phyloP scores from a whole-genome alignment of 2,797 vertebrate genomes.

The Gallinago nigripennis region DNA sequence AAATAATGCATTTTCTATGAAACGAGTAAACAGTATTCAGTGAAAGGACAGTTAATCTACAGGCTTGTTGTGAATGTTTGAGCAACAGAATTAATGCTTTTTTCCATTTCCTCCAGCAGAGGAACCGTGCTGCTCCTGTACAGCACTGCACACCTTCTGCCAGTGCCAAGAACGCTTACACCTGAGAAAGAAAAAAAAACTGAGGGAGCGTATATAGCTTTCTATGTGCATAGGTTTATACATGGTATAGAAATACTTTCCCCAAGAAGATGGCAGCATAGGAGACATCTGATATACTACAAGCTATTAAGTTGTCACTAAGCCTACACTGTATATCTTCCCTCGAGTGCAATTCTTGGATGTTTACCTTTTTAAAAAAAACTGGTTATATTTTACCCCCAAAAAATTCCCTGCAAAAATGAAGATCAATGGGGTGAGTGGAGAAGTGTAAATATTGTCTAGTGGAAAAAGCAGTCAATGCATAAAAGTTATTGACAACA shows the following conservation, averaged over 20 bases:
- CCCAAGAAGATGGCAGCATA: conserved; percentile 38
- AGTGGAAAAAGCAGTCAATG: conserved; percentile 47
- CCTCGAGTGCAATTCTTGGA: conserved; percentile 37
- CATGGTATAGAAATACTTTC: conserved; percentile 15
- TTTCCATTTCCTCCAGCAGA: conserved; percentile 14
- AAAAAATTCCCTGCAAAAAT: conserved; percentile 56
- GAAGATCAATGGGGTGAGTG: conserved; percentile 53
- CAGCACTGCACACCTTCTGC: neutral
- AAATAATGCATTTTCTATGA: conserved; percentile 47
- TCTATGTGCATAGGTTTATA: conserved; percentile 1
- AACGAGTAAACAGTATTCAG: conserved; percentile 19
- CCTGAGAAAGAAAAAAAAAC: neutral
- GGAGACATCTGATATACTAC: conserved; percentile 61
- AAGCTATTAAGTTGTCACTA: conserved; percentile 64
- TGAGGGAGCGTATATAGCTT: neutral
- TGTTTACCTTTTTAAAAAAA: conserved; percentile 49
- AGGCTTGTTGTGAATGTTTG: conserved; percentile 9
- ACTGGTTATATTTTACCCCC: conserved; percentile 22
- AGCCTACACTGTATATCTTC: conserved; percentile 31
- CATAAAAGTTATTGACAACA: conserved; percentile 58
- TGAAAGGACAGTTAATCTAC: conserved; percentile 40
- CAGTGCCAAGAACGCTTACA: neutral
- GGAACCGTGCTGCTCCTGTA: neutral
- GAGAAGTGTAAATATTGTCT: conserved; percentile 48
- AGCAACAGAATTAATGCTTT: conserved; percentile 2